Conservation (phyloP, 2,888 invertebrate species). For the Sphecodes monilicornis region DNA sequence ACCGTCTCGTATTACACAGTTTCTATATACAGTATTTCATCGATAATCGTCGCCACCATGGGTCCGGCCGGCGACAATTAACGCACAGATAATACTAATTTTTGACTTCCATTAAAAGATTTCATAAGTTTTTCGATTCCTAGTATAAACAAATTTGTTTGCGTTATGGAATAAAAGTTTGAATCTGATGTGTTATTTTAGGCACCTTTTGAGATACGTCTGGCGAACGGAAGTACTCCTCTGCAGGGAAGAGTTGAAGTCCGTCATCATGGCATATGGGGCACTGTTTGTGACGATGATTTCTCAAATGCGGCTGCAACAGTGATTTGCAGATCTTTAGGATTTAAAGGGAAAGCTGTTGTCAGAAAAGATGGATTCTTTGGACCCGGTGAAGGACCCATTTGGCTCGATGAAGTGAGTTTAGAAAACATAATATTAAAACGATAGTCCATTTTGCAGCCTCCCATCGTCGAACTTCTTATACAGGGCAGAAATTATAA, state of each 20-base stretch:
- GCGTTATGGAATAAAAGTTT: neutral
- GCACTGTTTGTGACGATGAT: constrained; percentile 92
- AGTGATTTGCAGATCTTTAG: constrained; percentile 87
- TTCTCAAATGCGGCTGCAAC: constrained; percentile 89
- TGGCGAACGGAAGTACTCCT: constrained; percentile 86
- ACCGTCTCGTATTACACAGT: neutral
- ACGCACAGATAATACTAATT: too few relatives aligned
- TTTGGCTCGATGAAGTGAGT: constrained; percentile 89
- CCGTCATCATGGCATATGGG: constrained; percentile 89
- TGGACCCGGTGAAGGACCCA: constrained; percentile 87
- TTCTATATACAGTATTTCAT: too few relatives aligned
- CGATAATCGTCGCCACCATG: too few relatives aligned
- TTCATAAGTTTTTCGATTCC: too few relatives aligned
- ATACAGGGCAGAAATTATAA: too few relatives aligned
- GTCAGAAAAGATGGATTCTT: constrained; percentile 86
- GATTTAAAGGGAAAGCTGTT: constrained; percentile 85
- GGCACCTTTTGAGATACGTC: constrained; percentile 86
- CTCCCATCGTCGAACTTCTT: too few relatives aligned
- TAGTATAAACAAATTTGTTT: neutral
- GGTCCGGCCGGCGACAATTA: too few relatives aligned
- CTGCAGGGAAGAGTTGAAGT: constrained; percentile 90
- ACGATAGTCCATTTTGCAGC: constrained; percentile 57
- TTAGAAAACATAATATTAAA: neutral
- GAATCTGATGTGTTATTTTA: constrained; percentile 66
- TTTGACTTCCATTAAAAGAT: too few relatives aligned